Evolutionary conservation across 2,888 invertebrate genomes (phyloP).

Genomic region (Odontocerum albicorne): DNA sequence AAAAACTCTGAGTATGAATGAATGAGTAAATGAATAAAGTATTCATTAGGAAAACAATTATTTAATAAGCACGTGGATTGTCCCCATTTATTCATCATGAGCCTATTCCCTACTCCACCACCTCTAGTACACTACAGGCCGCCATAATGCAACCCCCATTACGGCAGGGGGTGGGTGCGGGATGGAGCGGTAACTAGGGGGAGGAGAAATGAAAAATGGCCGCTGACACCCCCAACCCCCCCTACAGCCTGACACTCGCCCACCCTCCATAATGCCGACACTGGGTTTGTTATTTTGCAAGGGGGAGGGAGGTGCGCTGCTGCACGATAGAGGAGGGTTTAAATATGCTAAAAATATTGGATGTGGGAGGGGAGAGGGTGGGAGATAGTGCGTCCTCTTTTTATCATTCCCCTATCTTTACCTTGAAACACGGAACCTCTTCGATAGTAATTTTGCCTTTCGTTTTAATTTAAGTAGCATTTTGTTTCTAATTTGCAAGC

Average conservation of each 20-base stretch:
- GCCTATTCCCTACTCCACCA: constrained; percentile 24
- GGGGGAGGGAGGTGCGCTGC: constrained; percentile 15
- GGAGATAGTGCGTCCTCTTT: constrained; percentile 14
- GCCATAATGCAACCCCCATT: constrained; percentile 26
- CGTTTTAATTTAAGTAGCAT: no score
- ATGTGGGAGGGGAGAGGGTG: constrained; percentile 14
- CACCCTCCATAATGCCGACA: constrained; percentile 15
- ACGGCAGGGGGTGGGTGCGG: no score
- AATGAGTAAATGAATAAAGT: no score
- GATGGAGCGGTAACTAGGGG: no score
- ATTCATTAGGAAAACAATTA: no score
- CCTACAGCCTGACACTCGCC: constrained; percentile 11
- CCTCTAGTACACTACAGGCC: constrained; percentile 28
- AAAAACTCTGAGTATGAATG: no score
- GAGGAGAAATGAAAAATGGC: constrained; percentile 36
- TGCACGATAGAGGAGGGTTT: constrained; percentile 19
- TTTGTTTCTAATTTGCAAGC: no score
- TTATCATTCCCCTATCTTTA: constrained; percentile 9
- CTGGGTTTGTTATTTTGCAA: constrained; percentile 34
- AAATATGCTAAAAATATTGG: constrained; percentile 35
- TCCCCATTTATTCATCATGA: constrained; percentile 27
- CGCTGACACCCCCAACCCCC: constrained; percentile 26
- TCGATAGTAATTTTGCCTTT: no score
- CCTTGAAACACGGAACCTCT: no score
- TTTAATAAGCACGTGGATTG: no score